Conservation (phyloP, 2,888 invertebrate species). For the Pheosia gnoma region DNA sequence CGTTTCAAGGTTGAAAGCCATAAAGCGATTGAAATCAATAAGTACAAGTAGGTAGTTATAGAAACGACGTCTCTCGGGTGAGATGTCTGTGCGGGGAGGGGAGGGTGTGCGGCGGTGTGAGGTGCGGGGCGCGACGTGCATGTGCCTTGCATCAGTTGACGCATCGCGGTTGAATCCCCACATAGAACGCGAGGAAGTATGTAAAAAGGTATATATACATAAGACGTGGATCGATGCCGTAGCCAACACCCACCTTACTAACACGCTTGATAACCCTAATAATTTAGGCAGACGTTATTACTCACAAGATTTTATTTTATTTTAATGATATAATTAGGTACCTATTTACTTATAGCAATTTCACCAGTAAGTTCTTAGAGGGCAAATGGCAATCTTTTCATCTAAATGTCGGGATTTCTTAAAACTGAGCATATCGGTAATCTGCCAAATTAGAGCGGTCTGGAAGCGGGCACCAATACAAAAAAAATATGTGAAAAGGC, state of each 20-base stretch:
- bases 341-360: no score
- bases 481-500: no score
- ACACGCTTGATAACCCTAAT: conserved; percentile 31
- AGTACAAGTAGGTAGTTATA: conserved; percentile 34
- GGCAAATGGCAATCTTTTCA: no score
- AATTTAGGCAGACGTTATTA: conserved; percentile 22
- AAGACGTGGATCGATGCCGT: conserved; percentile 79
- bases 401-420: no score
- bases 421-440: no score
- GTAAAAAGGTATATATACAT: conserved; percentile 73
- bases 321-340: not conserved
- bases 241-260: conserved; percentile 61
- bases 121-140: conserved; percentile 60
- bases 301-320: conserved; percentile 12
- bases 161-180: conserved; percentile 81
- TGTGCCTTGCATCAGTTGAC: conserved; percentile 77
- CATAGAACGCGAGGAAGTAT: conserved; percentile 77
- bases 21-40: conserved; percentile 56
- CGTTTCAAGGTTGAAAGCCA: conserved; percentile 58
- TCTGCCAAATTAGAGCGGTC: no score
- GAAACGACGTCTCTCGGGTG: conserved; percentile 43
- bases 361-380: no score
- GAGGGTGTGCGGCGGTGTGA: conserved; percentile 23
- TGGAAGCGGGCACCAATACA: no score
- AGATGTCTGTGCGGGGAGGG: conserved; percentile 42